Evolutionary conservation across 2,888 invertebrate genomes (phyloP), one percentile per base, ranked within the genome.

Genomic region (Himalopsyche kuldschensis): DNA sequence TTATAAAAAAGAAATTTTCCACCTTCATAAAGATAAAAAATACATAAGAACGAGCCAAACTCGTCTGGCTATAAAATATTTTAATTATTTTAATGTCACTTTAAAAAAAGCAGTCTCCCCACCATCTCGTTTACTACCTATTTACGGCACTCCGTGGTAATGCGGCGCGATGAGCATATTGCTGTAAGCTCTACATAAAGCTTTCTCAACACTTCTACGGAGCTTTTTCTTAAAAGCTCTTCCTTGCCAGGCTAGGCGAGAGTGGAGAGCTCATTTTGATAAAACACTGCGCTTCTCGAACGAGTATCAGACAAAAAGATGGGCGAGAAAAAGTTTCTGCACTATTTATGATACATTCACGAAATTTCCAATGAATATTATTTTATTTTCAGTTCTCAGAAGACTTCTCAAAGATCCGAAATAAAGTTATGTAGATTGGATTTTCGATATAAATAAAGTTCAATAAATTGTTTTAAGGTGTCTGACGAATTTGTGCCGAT

Each of bases 141-240:
- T 69, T 69, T 69, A 69, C 69, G 69, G 69, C 55, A 32, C 46
- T 41, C 27, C 55, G 81, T 47, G 77, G 63, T 77, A 82, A 82
- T 82, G 81, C 35, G 48, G 24, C 35, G 63, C 41, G 82, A 82
- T 82, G 82, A 82, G 82, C 78, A 78, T 82, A 82, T 82, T 82
- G 78, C 63, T 77, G 48, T 63, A 35, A 63, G 82, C 63, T 63
- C 79, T 63, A 75, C 41, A 69, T 82, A 82, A 82, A 78, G 78
- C 82, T 48, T 77, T 77, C 82, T 47, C 69, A 69, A 69, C 69
- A 69, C 69, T 69, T 69, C 69, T 69, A 69, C 78, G 82, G 79
- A 78, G 81, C 78, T 82, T 82, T 82, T 75, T 69, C 82, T 78
- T 82, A 82, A 82, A 82, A 82, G 82, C 82, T 69, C 63, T 41